A percentile compares a stretch with the other conserved stretches of the same genome.
These are phyloP conservation scores for Lasioglossum vierecki DNA, from an alignment of 2,888 invertebrate species.

Conservation along the genomic window DNA sequence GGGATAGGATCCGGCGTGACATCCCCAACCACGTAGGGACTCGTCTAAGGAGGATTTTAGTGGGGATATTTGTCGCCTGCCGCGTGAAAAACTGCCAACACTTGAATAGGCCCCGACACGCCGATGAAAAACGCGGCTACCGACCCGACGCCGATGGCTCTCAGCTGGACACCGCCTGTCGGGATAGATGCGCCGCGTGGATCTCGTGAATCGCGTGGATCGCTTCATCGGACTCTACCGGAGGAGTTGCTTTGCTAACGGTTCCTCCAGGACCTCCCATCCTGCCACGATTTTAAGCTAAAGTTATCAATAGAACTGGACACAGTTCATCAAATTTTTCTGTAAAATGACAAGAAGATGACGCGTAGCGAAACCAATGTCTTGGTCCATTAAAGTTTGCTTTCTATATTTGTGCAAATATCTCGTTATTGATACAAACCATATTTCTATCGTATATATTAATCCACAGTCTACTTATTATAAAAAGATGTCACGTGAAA, in stretches of 20 bases:
- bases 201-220: constrained; percentile 35
- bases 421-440: too few species aligned
- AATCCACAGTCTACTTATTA: too few species aligned
- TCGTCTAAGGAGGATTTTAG: constrained; percentile 76
- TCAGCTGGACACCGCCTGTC: constrained; percentile 72
- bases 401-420: too few species aligned
- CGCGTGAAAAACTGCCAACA: constrained; percentile 80
- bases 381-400: too few species aligned
- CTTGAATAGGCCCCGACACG: constrained; percentile 77
- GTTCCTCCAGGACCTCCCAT: not conserved
- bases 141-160: constrained; percentile 71
- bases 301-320: too few species aligned
- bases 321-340: too few species aligned
- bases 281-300: not conserved
- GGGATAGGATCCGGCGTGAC: constrained; percentile 70
- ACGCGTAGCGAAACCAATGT: too few species aligned
- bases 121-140: constrained; percentile 79
- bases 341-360: too few species aligned
- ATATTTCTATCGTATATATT: too few species aligned
- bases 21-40: constrained; percentile 78
- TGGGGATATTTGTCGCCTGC: constrained; percentile 77
- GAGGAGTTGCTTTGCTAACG: constrained; percentile 1
- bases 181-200: constrained; percentile 56
- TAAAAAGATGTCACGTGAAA: too few species aligned
- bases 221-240: constrained; percentile 30